phyloP scores from a whole-genome alignment of 2,888 invertebrate genomes.

The Plutella xylostella region DNA sequence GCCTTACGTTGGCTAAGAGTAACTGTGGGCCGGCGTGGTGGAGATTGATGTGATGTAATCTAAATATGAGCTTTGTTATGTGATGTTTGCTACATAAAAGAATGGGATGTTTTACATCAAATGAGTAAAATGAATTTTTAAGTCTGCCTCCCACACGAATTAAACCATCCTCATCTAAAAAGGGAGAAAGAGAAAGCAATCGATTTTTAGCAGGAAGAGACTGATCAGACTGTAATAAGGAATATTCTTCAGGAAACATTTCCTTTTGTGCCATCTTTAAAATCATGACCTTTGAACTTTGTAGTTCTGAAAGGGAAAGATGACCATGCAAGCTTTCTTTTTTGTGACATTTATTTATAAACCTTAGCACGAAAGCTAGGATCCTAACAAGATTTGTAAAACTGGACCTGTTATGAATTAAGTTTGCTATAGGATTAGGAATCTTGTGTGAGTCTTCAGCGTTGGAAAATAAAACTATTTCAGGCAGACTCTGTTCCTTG shows the following conservation, averaged over 20 bases:
- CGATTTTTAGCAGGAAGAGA: background rate
- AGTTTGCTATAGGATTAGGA: background rate
- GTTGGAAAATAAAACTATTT: too few relatives aligned
- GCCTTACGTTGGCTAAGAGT: background rate
- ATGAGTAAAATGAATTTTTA: background rate
- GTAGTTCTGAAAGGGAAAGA: background rate
- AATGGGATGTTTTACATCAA: background rate
- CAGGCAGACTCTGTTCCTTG: too few relatives aligned
- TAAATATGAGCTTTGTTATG: background rate
- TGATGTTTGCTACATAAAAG: background rate
- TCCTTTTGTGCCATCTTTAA: too few relatives aligned
- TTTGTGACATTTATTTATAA: background rate
- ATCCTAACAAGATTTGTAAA: background rate
- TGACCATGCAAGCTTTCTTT: background rate
- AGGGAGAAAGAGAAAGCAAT: background rate
- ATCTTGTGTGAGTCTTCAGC: too few relatives aligned
- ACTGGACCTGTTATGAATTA: background rate
- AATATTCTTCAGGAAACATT: too few relatives aligned
- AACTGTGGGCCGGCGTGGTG: background rate
- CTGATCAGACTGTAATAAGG: background rate
- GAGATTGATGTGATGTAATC: background rate
- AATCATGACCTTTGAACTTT: background rate
- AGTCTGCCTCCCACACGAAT: conserved; percentile 7
- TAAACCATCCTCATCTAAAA: background rate
- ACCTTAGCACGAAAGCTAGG: background rate